These are phyloP conservation scores for Hyperoodon ampullatus DNA, from an alignment of 2,113 vertebrate species.

Conservation along the genomic window DNA sequence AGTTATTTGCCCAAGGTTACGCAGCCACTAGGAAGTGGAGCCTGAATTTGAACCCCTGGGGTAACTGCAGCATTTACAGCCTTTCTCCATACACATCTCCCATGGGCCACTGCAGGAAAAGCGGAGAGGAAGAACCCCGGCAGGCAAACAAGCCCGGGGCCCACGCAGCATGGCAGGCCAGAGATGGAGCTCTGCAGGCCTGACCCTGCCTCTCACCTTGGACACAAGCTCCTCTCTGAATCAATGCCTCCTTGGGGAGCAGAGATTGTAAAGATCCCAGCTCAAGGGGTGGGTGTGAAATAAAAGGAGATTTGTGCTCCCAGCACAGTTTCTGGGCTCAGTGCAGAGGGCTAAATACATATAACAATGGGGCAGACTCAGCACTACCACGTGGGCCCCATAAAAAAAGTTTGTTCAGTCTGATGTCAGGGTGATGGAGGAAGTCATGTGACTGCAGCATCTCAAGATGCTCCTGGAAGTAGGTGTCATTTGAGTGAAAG, in stretches of 20 bases:
- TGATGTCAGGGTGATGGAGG: neutral
- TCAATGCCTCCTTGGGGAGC: fast-evolving
- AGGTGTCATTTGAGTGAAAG: neutral
- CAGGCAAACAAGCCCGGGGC: neutral
- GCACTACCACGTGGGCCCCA: fast-evolving
- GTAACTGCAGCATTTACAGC: fast-evolving
- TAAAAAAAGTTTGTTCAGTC: neutral
- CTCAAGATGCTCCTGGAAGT: neutral
- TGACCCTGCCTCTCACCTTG: fast-evolving
- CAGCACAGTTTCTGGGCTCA: neutral
- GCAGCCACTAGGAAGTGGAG: neutral
- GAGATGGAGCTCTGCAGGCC: fast-evolving
- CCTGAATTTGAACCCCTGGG: too few species aligned
- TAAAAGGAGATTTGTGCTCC: too few species aligned
- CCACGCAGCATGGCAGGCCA: fast-evolving
- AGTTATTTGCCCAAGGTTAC: neutral
- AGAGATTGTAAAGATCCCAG: fast-evolving
- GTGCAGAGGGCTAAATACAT: neutral
- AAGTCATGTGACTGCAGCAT: fast-evolving
- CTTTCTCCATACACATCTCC: too few species aligned
- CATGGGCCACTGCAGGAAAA: fast-evolving
- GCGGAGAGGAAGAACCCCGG: fast-evolving
- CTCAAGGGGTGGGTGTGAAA: too few species aligned
- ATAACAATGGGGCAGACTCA: neutral
- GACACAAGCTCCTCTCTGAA: neutral